Evolutionary conservation across 1,140 invertebrate species (phyloP).

Genomic region (Whitmania pigra): DNA sequence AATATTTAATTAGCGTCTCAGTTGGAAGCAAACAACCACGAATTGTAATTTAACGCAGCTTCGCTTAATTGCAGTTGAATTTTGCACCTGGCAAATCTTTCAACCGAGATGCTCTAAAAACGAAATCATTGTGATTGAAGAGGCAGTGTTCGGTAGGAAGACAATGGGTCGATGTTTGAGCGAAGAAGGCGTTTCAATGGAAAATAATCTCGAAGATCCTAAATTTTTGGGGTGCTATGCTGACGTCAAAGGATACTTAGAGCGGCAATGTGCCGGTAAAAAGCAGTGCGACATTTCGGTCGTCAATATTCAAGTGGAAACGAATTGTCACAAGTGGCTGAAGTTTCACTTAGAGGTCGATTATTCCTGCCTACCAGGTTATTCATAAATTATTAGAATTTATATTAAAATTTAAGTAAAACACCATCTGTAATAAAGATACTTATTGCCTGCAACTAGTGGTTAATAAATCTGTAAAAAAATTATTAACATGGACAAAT

Average conservation of each 20-base stretch:
- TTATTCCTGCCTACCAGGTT: neutral
- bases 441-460: no score
- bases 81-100: neutral
- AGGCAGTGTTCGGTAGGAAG: neutral
- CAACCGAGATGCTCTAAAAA: slow-evolving; percentile 1
- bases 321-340: neutral
- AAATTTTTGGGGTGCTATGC: neutral
- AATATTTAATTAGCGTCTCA: no score
- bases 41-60: no score
- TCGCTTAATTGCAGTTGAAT: neutral
- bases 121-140: slow-evolving; percentile 1
- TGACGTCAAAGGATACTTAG: neutral
- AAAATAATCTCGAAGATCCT: neutral
- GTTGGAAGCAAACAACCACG: no score
- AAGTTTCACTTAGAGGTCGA: neutral
- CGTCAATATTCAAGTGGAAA: neutral
- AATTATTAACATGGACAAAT: no score
- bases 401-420: no score
- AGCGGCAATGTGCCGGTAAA: neutral
- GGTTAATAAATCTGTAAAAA: no score
- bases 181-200: neutral
- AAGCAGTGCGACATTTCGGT: neutral
- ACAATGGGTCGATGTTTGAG: neutral
- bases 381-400: no score
- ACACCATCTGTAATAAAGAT: no score